Evolutionary conservation across 2,113 vertebrate genomes (phyloP).

Genomic region (Carassius auratus): DNA sequence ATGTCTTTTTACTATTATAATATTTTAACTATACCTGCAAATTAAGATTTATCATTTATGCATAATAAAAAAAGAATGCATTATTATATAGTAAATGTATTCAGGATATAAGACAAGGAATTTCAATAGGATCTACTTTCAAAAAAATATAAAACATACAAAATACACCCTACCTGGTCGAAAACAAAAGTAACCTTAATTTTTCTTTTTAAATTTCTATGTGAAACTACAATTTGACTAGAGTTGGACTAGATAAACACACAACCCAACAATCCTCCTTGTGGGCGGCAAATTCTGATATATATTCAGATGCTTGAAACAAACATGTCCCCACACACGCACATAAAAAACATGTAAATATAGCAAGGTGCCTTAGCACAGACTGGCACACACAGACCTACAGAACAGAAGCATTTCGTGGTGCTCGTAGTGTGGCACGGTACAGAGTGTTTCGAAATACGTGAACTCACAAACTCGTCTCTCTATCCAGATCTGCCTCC

Average conservation of each 20-base stretch:
- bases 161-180: conserved; percentile 70
- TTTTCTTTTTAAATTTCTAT: conserved; percentile 57
- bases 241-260: conserved; percentile 50
- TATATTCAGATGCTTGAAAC: conserved; percentile 19
- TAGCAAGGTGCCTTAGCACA: conserved; percentile 16
- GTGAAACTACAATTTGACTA: conserved; percentile 8
- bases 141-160: conserved; percentile 77
- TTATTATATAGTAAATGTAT: conserved; percentile 7
- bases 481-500: conserved; percentile 91
- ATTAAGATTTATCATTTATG: conserved; percentile 4
- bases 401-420: conserved; percentile 71
- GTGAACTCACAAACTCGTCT: conserved; percentile 95
- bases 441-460: conserved; percentile 71
- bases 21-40: not conserved
- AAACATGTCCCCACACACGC: conserved; percentile 43
- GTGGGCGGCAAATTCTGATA: conserved; percentile 55
- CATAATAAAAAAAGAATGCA: conserved; percentile 10
- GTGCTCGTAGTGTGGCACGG: conserved; percentile 79
- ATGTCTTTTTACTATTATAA: conserved; percentile 12
- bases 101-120: conserved; percentile 38
- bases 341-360: conserved; percentile 28
- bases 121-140: conserved; percentile 62
- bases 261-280: conserved; percentile 33
- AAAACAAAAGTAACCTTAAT: conserved; percentile 69
- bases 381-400: conserved; percentile 61